phyloP scores from a whole-genome alignment of 2,888 invertebrate genomes.

The Trichopoda pennipes region DNA sequence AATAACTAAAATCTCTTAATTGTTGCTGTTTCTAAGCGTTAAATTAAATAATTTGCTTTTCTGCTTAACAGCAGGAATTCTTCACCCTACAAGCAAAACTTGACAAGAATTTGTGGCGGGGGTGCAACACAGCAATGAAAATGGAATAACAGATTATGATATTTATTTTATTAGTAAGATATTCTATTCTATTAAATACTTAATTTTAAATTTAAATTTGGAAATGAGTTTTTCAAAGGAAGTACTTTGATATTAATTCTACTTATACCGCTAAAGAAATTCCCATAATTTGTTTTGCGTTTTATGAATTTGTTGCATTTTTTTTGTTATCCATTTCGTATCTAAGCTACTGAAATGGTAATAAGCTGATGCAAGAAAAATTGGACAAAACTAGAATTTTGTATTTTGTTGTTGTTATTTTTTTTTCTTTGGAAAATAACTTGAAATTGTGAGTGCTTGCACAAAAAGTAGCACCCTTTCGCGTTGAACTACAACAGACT shows the following conservation, averaged over 20 bases:
- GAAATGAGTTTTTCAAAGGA: neutral
- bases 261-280: neutral
- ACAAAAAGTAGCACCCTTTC: neutral
- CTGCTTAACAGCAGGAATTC: conserved; percentile 69
- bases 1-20: conserved; percentile 76
- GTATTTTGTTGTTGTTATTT: neutral
- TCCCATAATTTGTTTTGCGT: neutral
- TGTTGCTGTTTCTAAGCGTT: conserved; percentile 75
- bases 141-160: no score
- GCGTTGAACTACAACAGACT: neutral
- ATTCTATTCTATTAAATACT: no score
- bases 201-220: neutral
- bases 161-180: no score
- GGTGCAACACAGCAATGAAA: neutral
- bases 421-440: conserved; percentile 9
- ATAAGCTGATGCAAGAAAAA: conserved; percentile 16
- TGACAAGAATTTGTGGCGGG: neutral
- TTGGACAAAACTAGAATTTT: neutral
- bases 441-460: conserved; percentile 7
- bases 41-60: conserved; percentile 75
- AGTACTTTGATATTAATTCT: neutral
- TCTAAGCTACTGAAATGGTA: conserved; percentile 8
- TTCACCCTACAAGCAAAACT: conserved; percentile 3
- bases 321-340: neutral
- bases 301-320: neutral